Evolutionary conservation across 2,113 vertebrate species (phyloP), one percentile per base, ranked within the genome.

Genomic region (Spea multiplicata): DNA sequence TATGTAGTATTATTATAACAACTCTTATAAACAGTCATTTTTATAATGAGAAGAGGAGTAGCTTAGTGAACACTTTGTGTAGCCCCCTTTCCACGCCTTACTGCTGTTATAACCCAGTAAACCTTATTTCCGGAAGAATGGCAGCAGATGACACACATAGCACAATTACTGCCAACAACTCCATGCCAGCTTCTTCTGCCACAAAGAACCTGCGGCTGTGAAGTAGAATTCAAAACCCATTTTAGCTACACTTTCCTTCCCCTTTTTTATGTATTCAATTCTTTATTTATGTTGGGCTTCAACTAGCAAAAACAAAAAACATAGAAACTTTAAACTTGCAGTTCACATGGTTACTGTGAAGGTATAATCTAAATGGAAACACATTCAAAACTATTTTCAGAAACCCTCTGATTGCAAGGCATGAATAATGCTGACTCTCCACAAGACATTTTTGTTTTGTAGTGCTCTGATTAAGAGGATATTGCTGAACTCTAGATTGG

Each of bases 191-290:
- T 91, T 93, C 93, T 92, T 93, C 94, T 94, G 93, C 93, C 95
- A 94, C 92, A 91, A 92, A 93, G 93, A 95, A 94, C 93, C 92
- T 93, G 92, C 89, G 92, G 94, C 93, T 94, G 93, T 91, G 91
- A 92, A 92, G 93, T 88, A 89, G 91, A 92, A 93, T 93, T 92
- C 86, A 95, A 53, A 96, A 95, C 94, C 92, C 89, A 90, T 89
- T 93, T 93, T 91, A 91, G 90, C 89, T 85, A 90, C 93, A 92
- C 90, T 94, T 95, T 81, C 45, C 16, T 12, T 12, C 12, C 30
- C 48, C 69, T 59, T 81, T 70, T 77, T n/a, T n/a, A n/a, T n/a
- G n/a, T n/a, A n/a, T n/a, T n/a, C n/a, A n/a, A n/a, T n/a, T n/a
- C n/a, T n/a, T n/a, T n/a, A n/a, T n/a, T n/a, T n/a, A n/a, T n/a